Percentiles rank a stretch among this genome's conserved stretches.
Evolutionary conservation across 2,888 invertebrate species (phyloP).

Genomic region (Nemoura dubitans): DNA sequence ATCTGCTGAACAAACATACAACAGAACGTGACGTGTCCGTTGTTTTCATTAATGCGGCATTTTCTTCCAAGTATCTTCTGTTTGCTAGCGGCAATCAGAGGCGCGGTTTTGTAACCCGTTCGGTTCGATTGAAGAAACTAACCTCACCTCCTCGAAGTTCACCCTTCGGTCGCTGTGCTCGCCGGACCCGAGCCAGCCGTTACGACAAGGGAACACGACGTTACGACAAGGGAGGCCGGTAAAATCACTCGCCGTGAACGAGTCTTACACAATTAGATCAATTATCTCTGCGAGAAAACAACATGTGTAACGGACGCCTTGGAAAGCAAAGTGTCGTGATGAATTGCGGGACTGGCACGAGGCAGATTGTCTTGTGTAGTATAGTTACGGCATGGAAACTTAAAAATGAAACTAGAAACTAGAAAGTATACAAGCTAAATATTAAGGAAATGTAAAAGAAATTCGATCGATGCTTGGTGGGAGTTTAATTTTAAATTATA

Average conservation of each 20-base stretch:
- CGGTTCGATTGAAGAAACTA: neutral
- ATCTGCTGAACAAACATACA: neutral
- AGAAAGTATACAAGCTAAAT: no score
- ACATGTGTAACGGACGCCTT: neutral
- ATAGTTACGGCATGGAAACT: no score
- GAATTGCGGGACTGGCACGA: neutral
- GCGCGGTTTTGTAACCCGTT: neutral
- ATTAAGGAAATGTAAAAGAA: no score
- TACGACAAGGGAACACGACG: neutral
- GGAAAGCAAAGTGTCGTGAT: neutral
- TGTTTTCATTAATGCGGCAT: neutral
- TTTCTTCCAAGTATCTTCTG: neutral
- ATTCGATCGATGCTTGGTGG: no score
- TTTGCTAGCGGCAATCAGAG: neutral
- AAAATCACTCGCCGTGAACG: conserved; percentile 16
- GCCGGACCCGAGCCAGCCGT: neutral
- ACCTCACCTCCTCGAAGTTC: no score
- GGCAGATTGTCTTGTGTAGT: no score
- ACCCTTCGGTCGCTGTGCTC: neutral
- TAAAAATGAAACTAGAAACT: no score
- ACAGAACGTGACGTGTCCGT: neutral
- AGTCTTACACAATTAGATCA: conserved; percentile 25
- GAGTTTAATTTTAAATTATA: no score
- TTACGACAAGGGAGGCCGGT: neutral
- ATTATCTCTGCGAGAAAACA: neutral